phyloP scores from a whole-genome alignment of 2,888 invertebrate species.

The Noctua fimbriata region DNA sequence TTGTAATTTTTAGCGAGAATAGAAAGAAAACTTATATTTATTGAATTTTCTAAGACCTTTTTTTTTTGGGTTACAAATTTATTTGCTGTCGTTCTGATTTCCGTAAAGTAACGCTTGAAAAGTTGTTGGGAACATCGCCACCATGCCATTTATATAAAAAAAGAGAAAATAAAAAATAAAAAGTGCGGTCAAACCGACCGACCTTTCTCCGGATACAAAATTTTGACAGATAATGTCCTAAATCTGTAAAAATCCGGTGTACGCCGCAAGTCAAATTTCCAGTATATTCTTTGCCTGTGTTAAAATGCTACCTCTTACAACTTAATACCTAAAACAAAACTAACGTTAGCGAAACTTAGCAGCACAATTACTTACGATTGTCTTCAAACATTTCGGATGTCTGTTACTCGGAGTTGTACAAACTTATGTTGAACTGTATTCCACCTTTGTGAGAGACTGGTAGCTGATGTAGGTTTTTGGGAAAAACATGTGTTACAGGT shows the following conservation, averaged over 20 bases:
- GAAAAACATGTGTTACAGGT: too few relatives aligned
- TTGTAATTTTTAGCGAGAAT: background rate
- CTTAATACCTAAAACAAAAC: conserved; percentile 31
- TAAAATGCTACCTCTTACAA: background rate
- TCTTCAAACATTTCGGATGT: conserved; percentile 54
- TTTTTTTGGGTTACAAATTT: background rate
- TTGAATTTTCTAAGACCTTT: background rate
- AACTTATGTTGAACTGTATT: conserved; percentile 8
- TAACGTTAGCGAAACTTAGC: conserved; percentile 61
- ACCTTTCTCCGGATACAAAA: too few relatives aligned
- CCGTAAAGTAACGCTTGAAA: background rate
- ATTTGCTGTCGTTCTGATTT: background rate
- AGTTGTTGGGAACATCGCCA: background rate
- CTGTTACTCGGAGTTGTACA: conserved; percentile 16
- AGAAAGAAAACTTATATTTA: background rate
- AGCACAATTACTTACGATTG: conserved; percentile 60
- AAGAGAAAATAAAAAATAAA: too few relatives aligned
- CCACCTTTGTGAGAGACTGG: too few relatives aligned
- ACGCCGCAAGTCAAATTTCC: background rate
- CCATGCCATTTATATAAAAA: background rate
- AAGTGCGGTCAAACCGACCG: too few relatives aligned
- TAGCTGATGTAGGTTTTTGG: too few relatives aligned
- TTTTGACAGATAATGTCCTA: background rate
- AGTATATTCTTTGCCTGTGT: background rate
- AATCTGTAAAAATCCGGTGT: background rate